phyloP scores from a whole-genome alignment of 1,140 invertebrate species.

The Cecropterus lyciades region DNA sequence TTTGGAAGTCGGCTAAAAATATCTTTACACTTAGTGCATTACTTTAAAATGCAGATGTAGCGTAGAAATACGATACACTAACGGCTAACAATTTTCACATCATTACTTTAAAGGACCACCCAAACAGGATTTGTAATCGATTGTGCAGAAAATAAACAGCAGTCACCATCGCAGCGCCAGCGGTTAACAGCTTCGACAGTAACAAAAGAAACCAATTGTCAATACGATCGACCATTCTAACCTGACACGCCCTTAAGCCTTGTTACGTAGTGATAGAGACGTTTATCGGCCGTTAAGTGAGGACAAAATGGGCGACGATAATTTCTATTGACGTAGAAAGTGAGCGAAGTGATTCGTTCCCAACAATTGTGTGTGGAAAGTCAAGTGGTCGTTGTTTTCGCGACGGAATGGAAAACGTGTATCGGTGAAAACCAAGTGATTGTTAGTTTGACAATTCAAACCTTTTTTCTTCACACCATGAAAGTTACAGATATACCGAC shows the following conservation, averaged over 20 bases:
- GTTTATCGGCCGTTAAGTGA: slow-evolving; percentile 29
- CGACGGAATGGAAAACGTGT: slow-evolving; percentile 59
- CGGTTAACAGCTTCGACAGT: slow-evolving; percentile 46
- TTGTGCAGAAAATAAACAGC: slow-evolving; percentile 34
- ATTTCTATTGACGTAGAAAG: slow-evolving; percentile 74
- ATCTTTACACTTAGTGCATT: too few species aligned
- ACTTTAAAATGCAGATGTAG: too few species aligned
- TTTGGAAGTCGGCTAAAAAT: too few species aligned
- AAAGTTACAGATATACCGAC: neutral
- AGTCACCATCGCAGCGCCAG: slow-evolving; percentile 28
- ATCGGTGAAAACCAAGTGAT: slow-evolving; percentile 49
- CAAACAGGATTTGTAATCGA: slow-evolving; percentile 36
- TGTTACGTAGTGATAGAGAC: slow-evolving; percentile 38
- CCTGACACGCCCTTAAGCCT: slow-evolving; percentile 31
- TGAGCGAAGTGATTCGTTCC: slow-evolving; percentile 54
- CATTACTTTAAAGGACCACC: slow-evolving; percentile 25
- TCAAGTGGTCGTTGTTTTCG: slow-evolving; percentile 47
- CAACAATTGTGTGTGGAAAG: slow-evolving; percentile 70
- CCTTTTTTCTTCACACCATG: slow-evolving; percentile 19
- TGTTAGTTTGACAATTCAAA: slow-evolving; percentile 33
- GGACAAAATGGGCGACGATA: slow-evolving; percentile 43
- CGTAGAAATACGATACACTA: too few species aligned
- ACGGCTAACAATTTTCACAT: neutral
- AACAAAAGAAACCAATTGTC: slow-evolving; percentile 59
- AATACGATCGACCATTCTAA: slow-evolving; percentile 42